These are phyloP conservation scores for Hiodon alosoides DNA, from an alignment of 2,113 vertebrate species.

Conservation along the genomic window DNA sequence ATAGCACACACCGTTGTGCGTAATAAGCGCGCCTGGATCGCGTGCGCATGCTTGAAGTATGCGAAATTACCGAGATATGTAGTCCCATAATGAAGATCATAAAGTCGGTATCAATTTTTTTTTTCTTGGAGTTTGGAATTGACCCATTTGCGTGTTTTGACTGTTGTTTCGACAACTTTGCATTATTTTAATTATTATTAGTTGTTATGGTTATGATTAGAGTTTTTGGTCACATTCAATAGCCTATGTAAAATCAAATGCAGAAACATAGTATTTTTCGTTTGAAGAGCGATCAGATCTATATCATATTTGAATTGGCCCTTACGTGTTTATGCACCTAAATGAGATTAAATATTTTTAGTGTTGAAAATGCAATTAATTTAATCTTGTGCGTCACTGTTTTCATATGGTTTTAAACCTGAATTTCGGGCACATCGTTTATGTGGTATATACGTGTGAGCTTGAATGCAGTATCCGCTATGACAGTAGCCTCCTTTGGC, in stretches of 20 bases:
- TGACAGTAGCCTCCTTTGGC: slow-evolving; percentile 25
- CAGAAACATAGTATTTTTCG: no score
- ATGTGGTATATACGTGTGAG: slow-evolving; percentile 16
- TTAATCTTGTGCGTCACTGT: no score
- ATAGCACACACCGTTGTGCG: slow-evolving; percentile 29
- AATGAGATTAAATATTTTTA: no score
- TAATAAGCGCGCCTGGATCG: slow-evolving; percentile 18
- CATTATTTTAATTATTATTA: not conserved
- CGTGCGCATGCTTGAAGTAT: slow-evolving; percentile 29
- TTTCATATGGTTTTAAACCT: not conserved
- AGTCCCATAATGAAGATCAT: slow-evolving; percentile 6
- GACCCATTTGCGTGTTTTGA: not conserved
- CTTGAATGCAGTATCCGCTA: slow-evolving; percentile 22
- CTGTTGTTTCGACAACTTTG: not conserved
- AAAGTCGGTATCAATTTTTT: not conserved
- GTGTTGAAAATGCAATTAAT: no score
- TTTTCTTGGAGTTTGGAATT: not conserved
- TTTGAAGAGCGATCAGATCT: no score
- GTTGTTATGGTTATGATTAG: not conserved
- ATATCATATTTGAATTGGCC: no score
- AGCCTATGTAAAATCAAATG: no score
- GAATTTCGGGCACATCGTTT: not conserved
- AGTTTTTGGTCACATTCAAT: not conserved
- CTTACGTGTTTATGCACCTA: no score
- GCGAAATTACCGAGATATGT: slow-evolving; percentile 20